Evolutionary conservation across 2,888 invertebrate species (phyloP).

Genomic region (Sinelater perroti): DNA sequence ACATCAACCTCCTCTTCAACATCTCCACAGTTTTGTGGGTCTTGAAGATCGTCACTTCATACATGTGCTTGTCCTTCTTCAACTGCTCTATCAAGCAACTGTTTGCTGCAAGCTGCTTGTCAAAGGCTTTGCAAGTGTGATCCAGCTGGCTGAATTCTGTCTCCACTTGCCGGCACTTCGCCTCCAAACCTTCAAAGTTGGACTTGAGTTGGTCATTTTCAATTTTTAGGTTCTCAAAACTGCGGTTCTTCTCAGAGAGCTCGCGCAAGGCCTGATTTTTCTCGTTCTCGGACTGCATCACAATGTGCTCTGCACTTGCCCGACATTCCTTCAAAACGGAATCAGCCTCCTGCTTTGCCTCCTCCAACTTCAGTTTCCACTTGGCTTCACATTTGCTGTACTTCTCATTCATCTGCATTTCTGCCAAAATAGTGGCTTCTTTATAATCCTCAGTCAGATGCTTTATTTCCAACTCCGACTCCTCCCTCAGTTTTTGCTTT

Average conservation of each 20-base stretch:
- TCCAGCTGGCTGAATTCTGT: conserved; percentile 36
- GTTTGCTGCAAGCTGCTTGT: too few relatives aligned
- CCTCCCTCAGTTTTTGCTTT: conserved; percentile 45
- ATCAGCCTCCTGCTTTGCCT: conserved; percentile 60
- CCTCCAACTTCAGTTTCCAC: conserved; percentile 59
- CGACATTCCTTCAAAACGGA: conserved; percentile 65
- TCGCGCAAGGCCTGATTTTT: conserved; percentile 61
- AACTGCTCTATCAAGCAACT: conserved; percentile 62
- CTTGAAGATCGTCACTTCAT: conserved; percentile 68
- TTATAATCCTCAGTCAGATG: conserved; percentile 56
- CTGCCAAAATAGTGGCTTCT: conserved; percentile 56
- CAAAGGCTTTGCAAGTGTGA: too few relatives aligned
- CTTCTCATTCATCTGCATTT: conserved; percentile 60
- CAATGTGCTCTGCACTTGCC: conserved; percentile 64
- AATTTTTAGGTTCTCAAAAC: conserved; percentile 39
- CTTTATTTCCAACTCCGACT: conserved; percentile 55
- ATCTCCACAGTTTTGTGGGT: conserved; percentile 69
- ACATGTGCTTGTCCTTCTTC: conserved; percentile 65
- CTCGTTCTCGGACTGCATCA: conserved; percentile 65
- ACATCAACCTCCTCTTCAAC: conserved; percentile 65
- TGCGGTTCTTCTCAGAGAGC: conserved; percentile 44
- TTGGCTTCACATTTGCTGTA: conserved; percentile 59
- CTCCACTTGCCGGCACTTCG: conserved; percentile 43
- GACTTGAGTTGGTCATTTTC: conserved; percentile 33
- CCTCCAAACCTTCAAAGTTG: conserved; percentile 31